A percentile compares a stretch with the other conserved stretches of the same genome.
phyloP scores from a whole-genome alignment of 2,797 vertebrate species.

The Prunella strophiata region DNA sequence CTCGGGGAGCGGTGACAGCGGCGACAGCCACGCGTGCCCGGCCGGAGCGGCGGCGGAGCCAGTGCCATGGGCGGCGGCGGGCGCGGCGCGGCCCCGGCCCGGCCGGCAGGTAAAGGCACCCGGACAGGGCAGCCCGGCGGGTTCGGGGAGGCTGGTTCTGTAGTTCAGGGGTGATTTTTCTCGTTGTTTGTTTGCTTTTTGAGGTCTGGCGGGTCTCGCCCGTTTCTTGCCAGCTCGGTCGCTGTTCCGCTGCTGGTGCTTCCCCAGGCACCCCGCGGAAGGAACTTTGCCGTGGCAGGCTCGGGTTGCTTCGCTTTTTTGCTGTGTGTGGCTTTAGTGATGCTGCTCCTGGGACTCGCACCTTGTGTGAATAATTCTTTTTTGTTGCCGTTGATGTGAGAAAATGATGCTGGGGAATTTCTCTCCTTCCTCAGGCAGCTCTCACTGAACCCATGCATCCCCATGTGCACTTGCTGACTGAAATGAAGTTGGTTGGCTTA shows the following conservation, averaged over 20 bases:
- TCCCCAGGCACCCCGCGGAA: not conserved
- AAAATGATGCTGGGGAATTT: not conserved
- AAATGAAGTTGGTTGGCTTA: not conserved
- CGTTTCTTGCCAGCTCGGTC: fast-evolving
- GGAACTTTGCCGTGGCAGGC: not conserved
- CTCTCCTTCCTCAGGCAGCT: not conserved
- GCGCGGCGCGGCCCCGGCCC: not conserved
- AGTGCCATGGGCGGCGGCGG: not conserved
- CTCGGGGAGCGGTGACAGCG: not conserved
- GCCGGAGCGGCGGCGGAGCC: not conserved
- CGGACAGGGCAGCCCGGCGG: not conserved
- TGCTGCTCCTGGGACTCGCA: not conserved
- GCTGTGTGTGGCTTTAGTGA: not conserved
- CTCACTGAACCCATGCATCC: not conserved
- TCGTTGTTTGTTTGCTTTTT: not conserved
- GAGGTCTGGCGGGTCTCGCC: not conserved
- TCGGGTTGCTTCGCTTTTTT: not conserved
- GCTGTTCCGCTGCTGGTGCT: fast-evolving
- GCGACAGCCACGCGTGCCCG: not conserved
- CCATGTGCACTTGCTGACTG: not conserved
- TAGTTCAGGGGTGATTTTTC: not conserved
- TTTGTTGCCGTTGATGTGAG: fast-evolving
- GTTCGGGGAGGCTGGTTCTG: not conserved
- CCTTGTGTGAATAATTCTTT: not conserved
- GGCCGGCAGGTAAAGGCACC: not conserved